phyloP scores from a whole-genome alignment of 2,797 vertebrate species.

The Syngnathus acus region DNA sequence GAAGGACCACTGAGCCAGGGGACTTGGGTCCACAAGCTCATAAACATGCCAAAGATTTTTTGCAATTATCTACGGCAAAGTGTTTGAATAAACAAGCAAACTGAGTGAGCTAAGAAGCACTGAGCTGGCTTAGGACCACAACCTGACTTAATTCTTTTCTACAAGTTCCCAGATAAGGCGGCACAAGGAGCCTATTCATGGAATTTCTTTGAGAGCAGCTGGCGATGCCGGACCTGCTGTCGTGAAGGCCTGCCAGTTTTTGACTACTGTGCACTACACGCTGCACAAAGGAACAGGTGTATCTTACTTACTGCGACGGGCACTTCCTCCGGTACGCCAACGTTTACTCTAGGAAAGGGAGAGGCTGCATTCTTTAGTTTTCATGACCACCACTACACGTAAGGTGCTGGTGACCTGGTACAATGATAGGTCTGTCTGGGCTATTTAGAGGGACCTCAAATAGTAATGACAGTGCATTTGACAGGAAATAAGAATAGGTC shows the following conservation, averaged over 20 bases:
- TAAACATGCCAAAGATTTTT: constrained; percentile 40
- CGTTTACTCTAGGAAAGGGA: constrained; percentile 51
- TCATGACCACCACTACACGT: constrained; percentile 41
- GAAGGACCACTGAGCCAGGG: constrained; percentile 37
- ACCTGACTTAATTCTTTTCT: constrained; percentile 8
- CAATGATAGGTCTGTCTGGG: constrained; percentile 49
- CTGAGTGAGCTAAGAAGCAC: neutral
- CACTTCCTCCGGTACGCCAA: constrained; percentile 35
- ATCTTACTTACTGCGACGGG: constrained; percentile 15
- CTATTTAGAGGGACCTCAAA: constrained; percentile 42
- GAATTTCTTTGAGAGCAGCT: constrained; percentile 49
- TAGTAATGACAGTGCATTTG: constrained; percentile 55
- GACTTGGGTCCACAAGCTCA: constrained; percentile 26
- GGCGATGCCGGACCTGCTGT: constrained; percentile 37
- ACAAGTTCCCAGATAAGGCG: constrained; percentile 15
- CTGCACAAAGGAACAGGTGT: constrained; percentile 61
- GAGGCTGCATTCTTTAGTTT: constrained; percentile 49
- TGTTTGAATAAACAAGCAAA: constrained; percentile 4
- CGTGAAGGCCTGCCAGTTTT: constrained; percentile 51
- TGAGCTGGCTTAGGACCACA: neutral
- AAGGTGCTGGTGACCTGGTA: constrained; percentile 52
- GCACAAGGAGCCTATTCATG: constrained; percentile 52
- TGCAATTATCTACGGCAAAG: constrained; percentile 17
- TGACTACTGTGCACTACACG: constrained; percentile 42
- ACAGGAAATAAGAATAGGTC: constrained; percentile 13